Base-by-base conservation (phyloP, 2,797 vertebrate species). In the Eutrigla gurnardus region DNA sequence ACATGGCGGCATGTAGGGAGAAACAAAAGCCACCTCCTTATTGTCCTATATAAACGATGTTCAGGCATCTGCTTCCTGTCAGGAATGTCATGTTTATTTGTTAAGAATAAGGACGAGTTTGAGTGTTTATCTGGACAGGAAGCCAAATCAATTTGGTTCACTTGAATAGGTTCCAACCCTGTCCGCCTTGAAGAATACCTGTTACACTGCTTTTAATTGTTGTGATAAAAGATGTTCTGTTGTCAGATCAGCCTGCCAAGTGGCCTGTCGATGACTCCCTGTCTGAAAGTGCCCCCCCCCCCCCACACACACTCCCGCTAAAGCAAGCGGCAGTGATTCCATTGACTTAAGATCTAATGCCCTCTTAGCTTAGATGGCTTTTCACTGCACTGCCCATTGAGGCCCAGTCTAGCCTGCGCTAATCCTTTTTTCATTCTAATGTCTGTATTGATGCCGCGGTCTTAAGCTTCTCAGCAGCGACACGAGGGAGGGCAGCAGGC, bases 341-440 rank as follows among this genome's bases (percentile, higher is more conserved):
- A 88, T 89, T 71, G 86, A 88, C 85, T 84, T 88, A 42, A 62
- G 73, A 70, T 83, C 82, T 89, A 86, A 88, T 87, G 62, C 88
- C 86, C 70, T 84, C 78, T 81, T 68, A 83, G 84, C 88, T 89
- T 68, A 35, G 72, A 78, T 87, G 80, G 82, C 83, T 86, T 89
- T 91, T 91, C 65, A 70, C 80, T 63, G 75, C 14, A 1, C 77
- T 72, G 82, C 65, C 90, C 86, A 87, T 86, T 81, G 87, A 91
- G 88, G 89, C 53, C 70, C 75, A 46, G 80, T 89, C 83, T 86
- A 85, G 86, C 85, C 76, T 70, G 80, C 14, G 53, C 82, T 91
- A 92, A 92, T 91, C 90, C 88, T 72, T 86, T 74, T 81, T 86
- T 88, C 80, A 88, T 88, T 89, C 85, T 86, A 86, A 88, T 84